Conservation (phyloP, 2,113 vertebrate species). For the Tringa solitaria region DNA sequence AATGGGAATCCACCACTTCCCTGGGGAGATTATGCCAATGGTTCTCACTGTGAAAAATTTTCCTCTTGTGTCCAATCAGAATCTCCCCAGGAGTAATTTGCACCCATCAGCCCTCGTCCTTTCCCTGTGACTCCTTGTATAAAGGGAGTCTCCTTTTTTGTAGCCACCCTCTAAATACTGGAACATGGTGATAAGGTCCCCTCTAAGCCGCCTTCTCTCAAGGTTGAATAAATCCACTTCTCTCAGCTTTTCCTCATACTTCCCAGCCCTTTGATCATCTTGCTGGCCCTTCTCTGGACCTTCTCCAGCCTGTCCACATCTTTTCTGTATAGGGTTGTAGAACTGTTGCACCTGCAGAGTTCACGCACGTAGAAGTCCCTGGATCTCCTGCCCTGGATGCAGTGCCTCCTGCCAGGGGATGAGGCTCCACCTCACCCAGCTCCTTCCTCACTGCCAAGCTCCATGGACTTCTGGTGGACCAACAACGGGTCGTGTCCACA, state of each 20-base stretch:
- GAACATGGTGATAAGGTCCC: neutral
- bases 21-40: neutral
- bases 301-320: neutral
- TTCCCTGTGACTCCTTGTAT: neutral
- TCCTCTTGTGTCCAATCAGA: neutral
- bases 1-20: neutral
- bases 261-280: neutral
- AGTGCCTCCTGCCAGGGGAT: neutral
- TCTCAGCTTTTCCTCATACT: neutral
- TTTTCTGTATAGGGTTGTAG: neutral
- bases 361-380: neutral
- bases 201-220: neutral
- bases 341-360: neutral
- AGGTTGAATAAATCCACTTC: neutral
- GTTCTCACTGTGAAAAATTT: neutral
- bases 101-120: neutral
- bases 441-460: neutral
- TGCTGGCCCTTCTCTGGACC: neutral
- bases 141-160: neutral
- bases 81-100: neutral
- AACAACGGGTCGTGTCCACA: neutral
- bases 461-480: neutral
- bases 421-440: neutral
- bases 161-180: neutral
- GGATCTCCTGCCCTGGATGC: rapidly evolving